Evolutionary conservation across 1,140 invertebrate species (phyloP).

Genomic region (Orius laevigatus): DNA sequence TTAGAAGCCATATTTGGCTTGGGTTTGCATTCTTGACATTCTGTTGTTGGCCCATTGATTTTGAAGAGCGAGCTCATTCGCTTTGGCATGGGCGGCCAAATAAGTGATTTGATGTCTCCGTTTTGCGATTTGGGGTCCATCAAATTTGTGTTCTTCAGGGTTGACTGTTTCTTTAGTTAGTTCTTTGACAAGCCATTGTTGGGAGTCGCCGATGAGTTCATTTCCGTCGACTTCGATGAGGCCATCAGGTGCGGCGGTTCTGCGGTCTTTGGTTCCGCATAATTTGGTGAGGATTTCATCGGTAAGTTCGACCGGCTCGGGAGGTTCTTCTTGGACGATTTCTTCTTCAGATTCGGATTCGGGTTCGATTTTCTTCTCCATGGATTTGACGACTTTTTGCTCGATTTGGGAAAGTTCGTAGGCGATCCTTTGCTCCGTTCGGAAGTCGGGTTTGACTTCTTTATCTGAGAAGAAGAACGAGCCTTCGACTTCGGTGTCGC

Average conservation of each 20-base stretch:
- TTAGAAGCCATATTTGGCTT: slow-evolving; percentile 78
- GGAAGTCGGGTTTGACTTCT: not conserved
- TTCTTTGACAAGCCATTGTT: slow-evolving; percentile 7
- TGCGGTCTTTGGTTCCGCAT: slow-evolving; percentile 4
- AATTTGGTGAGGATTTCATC: slow-evolving; percentile 4
- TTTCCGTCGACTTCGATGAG: slow-evolving; percentile 7
- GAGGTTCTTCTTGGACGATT: not conserved
- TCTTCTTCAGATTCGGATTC: not conserved
- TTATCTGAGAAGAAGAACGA: slow-evolving; percentile 1
- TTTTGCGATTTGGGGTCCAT: not conserved
- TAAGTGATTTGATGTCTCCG: slow-evolving; percentile 8
- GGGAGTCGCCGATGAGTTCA: slow-evolving; percentile 1
- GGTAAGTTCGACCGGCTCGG: not conserved
- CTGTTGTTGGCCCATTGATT: slow-evolving; percentile 85
- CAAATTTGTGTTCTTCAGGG: slow-evolving; percentile 3
- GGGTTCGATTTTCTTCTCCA: not conserved
- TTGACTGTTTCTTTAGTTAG: not conserved
- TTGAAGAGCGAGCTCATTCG: slow-evolving; percentile 80
- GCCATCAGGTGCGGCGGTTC: not conserved
- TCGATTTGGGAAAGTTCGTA: not conserved
- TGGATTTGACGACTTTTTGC: not conserved
- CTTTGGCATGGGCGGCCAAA: slow-evolving; percentile 56
- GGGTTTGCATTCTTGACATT: slow-evolving; percentile 64
- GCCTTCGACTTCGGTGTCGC: not conserved
- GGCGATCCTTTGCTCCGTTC: not conserved